These are phyloP conservation scores for Pimpla rufipes DNA, from an alignment of 2,888 invertebrate species.

Conservation along the genomic window DNA sequence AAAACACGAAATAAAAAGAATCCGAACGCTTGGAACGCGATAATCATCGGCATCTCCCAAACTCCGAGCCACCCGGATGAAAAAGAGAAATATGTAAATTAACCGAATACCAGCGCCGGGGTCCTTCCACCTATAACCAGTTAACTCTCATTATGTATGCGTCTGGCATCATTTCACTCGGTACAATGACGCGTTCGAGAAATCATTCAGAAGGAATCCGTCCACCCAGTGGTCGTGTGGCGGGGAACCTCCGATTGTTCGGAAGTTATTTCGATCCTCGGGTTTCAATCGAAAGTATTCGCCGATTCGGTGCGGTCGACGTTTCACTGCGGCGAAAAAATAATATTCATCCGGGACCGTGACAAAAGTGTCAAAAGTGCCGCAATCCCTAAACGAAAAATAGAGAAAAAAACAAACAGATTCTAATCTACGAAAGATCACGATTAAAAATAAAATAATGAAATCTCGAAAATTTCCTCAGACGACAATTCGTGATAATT, in stretches of 20 bases:
- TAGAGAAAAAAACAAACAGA: background rate
- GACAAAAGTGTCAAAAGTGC: no score
- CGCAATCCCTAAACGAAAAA: no score
- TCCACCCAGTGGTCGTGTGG: constrained; percentile 43
- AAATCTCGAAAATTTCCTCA: background rate
- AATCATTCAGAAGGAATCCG: constrained; percentile 67
- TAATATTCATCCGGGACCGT: no score
- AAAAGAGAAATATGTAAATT: constrained; percentile 58
- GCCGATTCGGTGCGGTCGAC: constrained; percentile 11
- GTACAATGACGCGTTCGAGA: constrained; percentile 68
- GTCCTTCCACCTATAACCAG: constrained; percentile 59
- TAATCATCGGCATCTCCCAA: constrained; percentile 8
- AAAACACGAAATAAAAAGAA: background rate
- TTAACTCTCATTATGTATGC: constrained; percentile 71
- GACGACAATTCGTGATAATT: background rate
- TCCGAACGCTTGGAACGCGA: background rate
- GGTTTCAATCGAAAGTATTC: constrained; percentile 27
- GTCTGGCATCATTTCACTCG: constrained; percentile 70
- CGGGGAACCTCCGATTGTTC: constrained; percentile 57
- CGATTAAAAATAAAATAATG: background rate
- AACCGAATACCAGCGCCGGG: constrained; percentile 45
- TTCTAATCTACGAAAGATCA: background rate
- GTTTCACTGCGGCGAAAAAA: background rate
- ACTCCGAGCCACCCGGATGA: constrained; percentile 40
- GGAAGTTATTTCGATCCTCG: constrained; percentile 26